Base-by-base conservation (phyloP, 2,797 vertebrate species). In the Oreortyx pictus region DNA sequence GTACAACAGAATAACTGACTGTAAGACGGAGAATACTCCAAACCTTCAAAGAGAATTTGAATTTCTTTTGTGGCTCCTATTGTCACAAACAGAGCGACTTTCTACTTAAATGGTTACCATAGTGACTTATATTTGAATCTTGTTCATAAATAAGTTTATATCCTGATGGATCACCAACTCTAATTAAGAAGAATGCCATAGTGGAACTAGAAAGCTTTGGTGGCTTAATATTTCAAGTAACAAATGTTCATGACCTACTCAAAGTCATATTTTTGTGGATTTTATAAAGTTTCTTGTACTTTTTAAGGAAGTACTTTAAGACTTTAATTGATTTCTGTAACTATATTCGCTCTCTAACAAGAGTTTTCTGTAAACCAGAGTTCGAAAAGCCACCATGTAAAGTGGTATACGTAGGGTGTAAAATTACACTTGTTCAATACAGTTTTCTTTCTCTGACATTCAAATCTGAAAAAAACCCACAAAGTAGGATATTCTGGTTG, bases 391-490 rank as follows among this genome's bases (percentile, higher is more conserved):
- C 29, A 29, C 65, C 19, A 39, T 29, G 6, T 50, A 41, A 88
- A 87, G 25, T 56, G 25, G 11, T 35, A 65, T 71, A 60, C 9
- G 76, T 11, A 3, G 22, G 76, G 27, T 31, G 57, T 54, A 82
- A 91, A 83, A 56, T 81, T 80, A 71, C 18, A 74, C 41, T 31
- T 61, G 13, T 41, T 31, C 83, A 31, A 11, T 62, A 41, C 70
- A 0, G 71, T 86, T 92, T 94, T 92, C 60, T 91, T 82, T n/a
- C 22, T 86, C 9, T 79, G 62, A 65, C 39, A 86, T 47, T 7
- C 60, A 87, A 39, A 73, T 50, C 47, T 91, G 68, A 20, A 89
- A 88, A 72, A 92, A 72, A 92, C 15, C 17, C 46, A 90, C 18
- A 47, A 86, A 71, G 16, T 72, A 22, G 29, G 84, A 77, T 16